These are phyloP conservation scores for Chymomyza costata DNA, from an alignment of 1,140 invertebrate genomes.

Conservation along the genomic window DNA sequence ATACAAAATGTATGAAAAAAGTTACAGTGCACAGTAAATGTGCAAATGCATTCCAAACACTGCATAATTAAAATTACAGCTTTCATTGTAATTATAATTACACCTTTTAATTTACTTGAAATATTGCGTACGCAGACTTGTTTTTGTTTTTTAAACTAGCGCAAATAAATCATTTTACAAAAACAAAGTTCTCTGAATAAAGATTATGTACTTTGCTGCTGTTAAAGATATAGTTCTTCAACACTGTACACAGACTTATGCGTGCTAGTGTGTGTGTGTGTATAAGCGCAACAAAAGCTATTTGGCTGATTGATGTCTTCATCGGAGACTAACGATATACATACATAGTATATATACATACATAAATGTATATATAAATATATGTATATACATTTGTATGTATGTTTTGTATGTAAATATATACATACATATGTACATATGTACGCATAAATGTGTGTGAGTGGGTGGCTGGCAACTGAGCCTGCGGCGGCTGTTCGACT, in stretches of 20 bases:
- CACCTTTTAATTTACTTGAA: no score
- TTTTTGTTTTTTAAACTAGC: no score
- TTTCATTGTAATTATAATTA: no score
- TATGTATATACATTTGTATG: not conserved
- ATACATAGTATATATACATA: not conserved
- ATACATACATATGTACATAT: slow-evolving; percentile 1
- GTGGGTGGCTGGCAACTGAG: slow-evolving; percentile 20
- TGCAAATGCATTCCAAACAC: no score
- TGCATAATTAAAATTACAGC: no score
- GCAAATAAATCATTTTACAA: no score
- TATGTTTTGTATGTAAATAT: slow-evolving; percentile 4
- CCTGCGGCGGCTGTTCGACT: slow-evolving; percentile 9
- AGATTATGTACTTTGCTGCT: no score
- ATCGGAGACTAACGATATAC: slow-evolving; percentile 22
- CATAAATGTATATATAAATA: not conserved
- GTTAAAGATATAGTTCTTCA: not conserved
- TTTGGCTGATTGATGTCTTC: slow-evolving; percentile 59
- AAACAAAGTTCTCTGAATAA: no score
- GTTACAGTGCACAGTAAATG: no score
- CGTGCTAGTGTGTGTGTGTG: not conserved
- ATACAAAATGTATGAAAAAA: no score
- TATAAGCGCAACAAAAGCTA: slow-evolving; percentile 1
- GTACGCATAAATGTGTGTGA: slow-evolving; percentile 11
- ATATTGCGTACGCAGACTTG: no score
- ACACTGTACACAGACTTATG: no score